These are phyloP conservation scores for Equus przewalskii DNA, from an alignment of 2,113 vertebrate species.

Conservation along the genomic window DNA sequence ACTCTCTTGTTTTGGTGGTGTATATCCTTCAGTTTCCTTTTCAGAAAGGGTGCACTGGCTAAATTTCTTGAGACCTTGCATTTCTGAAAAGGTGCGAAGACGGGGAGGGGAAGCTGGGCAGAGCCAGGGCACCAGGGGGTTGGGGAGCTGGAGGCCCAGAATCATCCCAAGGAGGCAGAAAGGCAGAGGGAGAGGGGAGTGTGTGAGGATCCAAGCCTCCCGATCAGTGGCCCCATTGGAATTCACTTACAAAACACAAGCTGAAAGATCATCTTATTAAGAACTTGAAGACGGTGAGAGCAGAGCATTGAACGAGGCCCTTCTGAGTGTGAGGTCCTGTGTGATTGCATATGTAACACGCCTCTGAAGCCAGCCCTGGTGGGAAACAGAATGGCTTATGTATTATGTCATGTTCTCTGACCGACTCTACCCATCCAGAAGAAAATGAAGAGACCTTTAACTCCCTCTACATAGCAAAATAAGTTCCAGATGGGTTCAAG, in stretches of 20 bases:
- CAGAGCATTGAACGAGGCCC: background rate
- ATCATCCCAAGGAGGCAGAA: background rate
- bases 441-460: conserved; percentile 18
- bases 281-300: conserved; percentile 1
- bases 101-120: background rate
- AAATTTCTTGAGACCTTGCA: background rate
- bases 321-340: background rate
- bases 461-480: background rate
- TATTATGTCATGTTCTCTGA: background rate
- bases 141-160: background rate
- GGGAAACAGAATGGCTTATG: background rate
- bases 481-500: background rate
- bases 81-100: background rate
- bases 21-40: conserved; percentile 32
- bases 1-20: background rate
- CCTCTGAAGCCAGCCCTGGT: background rate
- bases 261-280: background rate
- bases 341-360: background rate
- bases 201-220: background rate
- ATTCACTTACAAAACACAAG: conserved; percentile 7
- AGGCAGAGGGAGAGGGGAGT: background rate
- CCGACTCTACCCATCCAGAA: background rate
- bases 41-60: background rate
- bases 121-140: accelerated
- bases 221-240: background rate